Base-by-base conservation (phyloP, 2,888 invertebrate genomes). In the Pammene aurita region DNA sequence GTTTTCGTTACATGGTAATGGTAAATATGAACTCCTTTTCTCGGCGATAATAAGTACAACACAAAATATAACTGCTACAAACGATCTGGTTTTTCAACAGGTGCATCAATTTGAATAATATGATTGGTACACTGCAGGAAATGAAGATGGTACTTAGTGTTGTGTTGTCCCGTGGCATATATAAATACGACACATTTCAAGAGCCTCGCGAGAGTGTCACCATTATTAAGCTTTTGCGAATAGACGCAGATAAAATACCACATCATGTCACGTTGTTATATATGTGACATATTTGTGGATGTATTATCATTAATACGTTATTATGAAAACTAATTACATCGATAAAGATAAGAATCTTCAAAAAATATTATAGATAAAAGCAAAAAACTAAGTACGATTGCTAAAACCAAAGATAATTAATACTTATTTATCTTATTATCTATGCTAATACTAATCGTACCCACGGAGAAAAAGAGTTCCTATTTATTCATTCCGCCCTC, bases 171-270 rank as follows among this genome's bases (percentile, higher is more conserved):
- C 64, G 13, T 69, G 64, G 65, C 69, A 54, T 55, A 42, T 46
- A 69, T 65, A 65, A 69, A 69, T 69, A 48, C 46, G 38, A 60
- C 65, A 41, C 69, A 69, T 69, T 65, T 65, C 42, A 38, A 18
- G 38, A 50, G 52, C 57, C 16, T 42, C 54, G 54, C 44, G 38
- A 57, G 62, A 62, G 57, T 69, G 58, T 54, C 46, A 60, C 54
- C 18, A 60, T 69, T 60, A 69, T 69, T 54, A 52, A 52, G 54
- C 38, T 58, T 46, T 61, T 52, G 44, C 44, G 44, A 68, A 57
- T 42, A 44, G 50, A 63, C 52, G 46, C 4, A 16, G 0, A 50
- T 38, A 57, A 63, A 68, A 16, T 57, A 18, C 60, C 44, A 38
- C 52, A 26, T 26, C 26, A 26, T 55, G 46, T 48, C 48, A 56